Percentiles rank a stretch among this genome's conserved stretches.
Conservation (phyloP, 2,797 vertebrate genomes). For the Halcyon smyrnensis region DNA sequence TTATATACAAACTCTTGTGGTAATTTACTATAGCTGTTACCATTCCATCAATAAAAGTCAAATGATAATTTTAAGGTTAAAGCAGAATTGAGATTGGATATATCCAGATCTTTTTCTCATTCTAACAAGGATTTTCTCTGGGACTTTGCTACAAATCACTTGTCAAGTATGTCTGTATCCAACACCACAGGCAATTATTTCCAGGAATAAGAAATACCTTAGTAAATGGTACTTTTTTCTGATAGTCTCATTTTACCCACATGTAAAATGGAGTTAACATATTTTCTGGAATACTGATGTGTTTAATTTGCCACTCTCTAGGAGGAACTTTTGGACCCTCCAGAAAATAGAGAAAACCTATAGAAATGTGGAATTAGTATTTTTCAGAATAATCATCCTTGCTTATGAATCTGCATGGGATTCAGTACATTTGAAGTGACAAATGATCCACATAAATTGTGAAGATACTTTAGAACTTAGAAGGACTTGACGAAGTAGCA, state of each 20-base stretch:
- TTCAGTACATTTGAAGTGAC: neutral
- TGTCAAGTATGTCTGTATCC: neutral
- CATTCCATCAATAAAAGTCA: slow-evolving; percentile 19
- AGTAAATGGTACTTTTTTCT: slow-evolving; percentile 15
- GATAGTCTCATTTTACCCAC: slow-evolving; percentile 1
- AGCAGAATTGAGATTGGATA: neutral
- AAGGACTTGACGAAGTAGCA: neutral
- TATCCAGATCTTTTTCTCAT: neutral
- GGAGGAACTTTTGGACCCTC: neutral
- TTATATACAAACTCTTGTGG: neutral
- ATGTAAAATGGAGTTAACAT: neutral
- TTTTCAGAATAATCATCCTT: neutral
- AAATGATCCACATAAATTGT: neutral
- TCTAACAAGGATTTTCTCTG: neutral
- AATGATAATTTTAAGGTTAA: slow-evolving; percentile 4
- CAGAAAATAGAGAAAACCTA: neutral
- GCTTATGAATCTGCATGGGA: neutral
- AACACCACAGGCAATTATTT: neutral
- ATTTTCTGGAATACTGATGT: neutral
- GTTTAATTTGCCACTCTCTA: neutral
- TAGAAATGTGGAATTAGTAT: neutral
- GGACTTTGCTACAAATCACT: neutral
- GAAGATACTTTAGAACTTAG: neutral
- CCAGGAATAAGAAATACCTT: neutral
- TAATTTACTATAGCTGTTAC: neutral